Evolutionary conservation across 2,797 vertebrate species (phyloP), one percentile per base, ranked within the genome.

Genomic region (Microhierax caerulescens): DNA sequence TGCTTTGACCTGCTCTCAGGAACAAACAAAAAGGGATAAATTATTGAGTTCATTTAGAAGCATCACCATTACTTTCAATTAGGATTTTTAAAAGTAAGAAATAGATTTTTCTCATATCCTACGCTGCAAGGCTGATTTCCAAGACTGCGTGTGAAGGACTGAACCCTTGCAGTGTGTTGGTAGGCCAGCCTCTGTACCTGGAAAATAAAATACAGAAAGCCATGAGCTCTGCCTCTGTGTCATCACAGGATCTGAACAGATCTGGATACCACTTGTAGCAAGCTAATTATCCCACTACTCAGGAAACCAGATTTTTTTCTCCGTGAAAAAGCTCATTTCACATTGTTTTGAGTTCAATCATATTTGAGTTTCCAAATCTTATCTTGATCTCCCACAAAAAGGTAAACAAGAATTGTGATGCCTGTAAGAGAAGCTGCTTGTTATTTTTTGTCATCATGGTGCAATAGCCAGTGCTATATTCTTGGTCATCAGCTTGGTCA

Each of bases 371-470:
- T 85, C 14, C 7, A 60, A 77, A 53, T 36, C 64, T 25, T 47
- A 47, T 4, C 25, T 70, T 2, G 2, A n/a, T 67, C 24, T 77
- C 54, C 10, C 13, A 41, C 12, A 75, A 34, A 80, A 80, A 59
- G 5, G 6, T 32, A 8, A 63, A 69, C 67, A 37, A 76, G 9
- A 69, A 53, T 4, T 3, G 4, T 0, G 0, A 48, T 60, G 13
- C 13, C 19, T 75, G n/a, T 75, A 94, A 84, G 16, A 47, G 8
- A 59, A 84, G 15, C 1, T 68, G 12, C 6, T 1, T 2, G 5
- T 65, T 37, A 47, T 21, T 69, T 63, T 61, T 89, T 65, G 27
- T 57, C 10, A 32, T 14, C 6, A 6, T n/a, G 22, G 36, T 23
- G 19, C 32, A 88, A 73, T 4, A 77, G 12, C 28, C 32, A 39